phyloP scores from a whole-genome alignment of 2,888 invertebrate genomes.

The Sipha maydis region DNA sequence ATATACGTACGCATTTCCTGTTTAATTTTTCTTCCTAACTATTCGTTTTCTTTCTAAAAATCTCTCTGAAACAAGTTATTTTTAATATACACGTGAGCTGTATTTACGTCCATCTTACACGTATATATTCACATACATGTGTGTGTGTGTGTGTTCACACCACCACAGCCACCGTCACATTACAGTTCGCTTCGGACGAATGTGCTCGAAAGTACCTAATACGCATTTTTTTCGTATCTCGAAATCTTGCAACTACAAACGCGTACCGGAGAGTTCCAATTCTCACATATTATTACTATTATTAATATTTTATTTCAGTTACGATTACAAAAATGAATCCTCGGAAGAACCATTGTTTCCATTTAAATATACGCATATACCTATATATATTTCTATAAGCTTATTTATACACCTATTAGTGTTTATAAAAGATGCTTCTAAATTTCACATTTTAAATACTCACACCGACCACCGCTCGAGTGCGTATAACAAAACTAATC shows the following conservation, averaged over 20 bases:
- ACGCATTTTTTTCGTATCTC: not conserved
- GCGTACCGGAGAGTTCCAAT: constrained; percentile 22
- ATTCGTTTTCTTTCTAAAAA: constrained; percentile 55
- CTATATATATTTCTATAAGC: not conserved
- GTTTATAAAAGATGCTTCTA: not conserved
- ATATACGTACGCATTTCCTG: constrained; percentile 38
- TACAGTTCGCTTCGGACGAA: not conserved
- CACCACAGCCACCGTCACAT: not conserved
- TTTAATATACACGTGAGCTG: constrained; percentile 1
- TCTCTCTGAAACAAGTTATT: constrained; percentile 54
- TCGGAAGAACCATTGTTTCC: constrained; percentile 13
- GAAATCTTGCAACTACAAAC: too few species aligned
- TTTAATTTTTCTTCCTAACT: constrained; percentile 37
- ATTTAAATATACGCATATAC: not conserved
- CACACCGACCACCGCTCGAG: not conserved
- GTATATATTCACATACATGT: not conserved
- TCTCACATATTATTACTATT: constrained; percentile 36
- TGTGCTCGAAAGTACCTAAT: constrained; percentile 29
- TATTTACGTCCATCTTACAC: not conserved
- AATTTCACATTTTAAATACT: constrained; percentile 22
- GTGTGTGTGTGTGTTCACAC: not conserved
- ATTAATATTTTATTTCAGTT: not conserved
- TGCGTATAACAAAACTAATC: not conserved
- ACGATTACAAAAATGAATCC: constrained; percentile 5
- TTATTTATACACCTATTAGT: too few species aligned